phyloP scores from a whole-genome alignment of 2,113 vertebrate species.

The Hyaena hyaena region DNA sequence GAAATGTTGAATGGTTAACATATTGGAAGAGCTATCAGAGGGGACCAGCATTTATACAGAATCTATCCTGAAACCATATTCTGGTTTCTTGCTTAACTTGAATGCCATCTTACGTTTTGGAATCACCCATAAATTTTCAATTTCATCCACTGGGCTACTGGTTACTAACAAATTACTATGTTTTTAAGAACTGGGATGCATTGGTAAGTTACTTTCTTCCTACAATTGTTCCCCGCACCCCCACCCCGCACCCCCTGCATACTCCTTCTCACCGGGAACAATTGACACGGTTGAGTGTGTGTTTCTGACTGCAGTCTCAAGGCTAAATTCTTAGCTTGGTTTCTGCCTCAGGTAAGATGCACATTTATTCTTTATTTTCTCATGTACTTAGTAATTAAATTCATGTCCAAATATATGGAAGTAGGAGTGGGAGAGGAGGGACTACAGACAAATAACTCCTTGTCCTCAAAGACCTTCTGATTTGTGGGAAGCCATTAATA shows the following conservation, averaged over 20 bases:
- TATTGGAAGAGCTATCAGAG: background rate
- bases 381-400: background rate
- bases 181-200: background rate
- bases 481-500: background rate
- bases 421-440: background rate
- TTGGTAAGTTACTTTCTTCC: background rate
- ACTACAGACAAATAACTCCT: background rate
- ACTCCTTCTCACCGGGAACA: background rate
- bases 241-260: too few relatives aligned
- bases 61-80: background rate
- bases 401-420: background rate
- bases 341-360: background rate
- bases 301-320: background rate
- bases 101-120: background rate
- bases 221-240: background rate
- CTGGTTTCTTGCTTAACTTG: slow-evolving; percentile 28
- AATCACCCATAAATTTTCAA: background rate
- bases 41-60: background rate
- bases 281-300: background rate
- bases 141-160: background rate
- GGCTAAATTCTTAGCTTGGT: background rate
- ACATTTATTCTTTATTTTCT: background rate
- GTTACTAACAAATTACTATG: background rate
- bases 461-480: background rate
- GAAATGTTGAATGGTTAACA: background rate